Base-by-base conservation (phyloP, 2,888 invertebrate species). In the Coelinius sp. region DNA sequence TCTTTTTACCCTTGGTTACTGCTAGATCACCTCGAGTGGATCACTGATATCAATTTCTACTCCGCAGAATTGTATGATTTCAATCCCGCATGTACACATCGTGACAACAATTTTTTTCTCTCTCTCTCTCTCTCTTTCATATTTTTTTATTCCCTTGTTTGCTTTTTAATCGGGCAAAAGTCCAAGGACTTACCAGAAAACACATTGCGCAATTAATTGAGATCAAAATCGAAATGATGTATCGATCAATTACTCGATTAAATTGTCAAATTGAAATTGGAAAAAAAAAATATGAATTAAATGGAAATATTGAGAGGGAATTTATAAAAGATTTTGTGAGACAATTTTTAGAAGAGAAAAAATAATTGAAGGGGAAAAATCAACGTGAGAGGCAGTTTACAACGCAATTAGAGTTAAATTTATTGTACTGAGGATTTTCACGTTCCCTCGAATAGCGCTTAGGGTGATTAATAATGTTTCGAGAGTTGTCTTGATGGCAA, bases 391-490 rank as follows among this genome's bases (percentile, higher is more conserved):
- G 52, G 22, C 52, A 24, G 24, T 80, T 81, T 79, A 80, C 78
- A 68, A 73, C 77, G 79, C 75, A 79, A 79, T 81, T 76, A 75
- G 79, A 74, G 64, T 69, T 64, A 76, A 80, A 81, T 81, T 81
- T 81, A 81, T 78, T 80, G 79, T 79, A 75, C 68, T 35, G 53
- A 63, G 41, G 14, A 63, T 59, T 59, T 70, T 64, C 70, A 53
- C 38, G 8, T 41, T 20, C 22, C 56, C 52, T 53, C 62, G 68
- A 66, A 62, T 46, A 46, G 27, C 64, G 24, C 24, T 64, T 66
- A 20, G 53, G 68, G 71, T 73, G 74, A 76, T 76, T 75, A 76
- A 76, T 70, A 73, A 70, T 62, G 65, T 66, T 69, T 67, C 65
- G 73, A 17, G 70, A 68, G 72, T 59, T 73, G 70, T 73, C 63